Conservation (phyloP, 2,797 vertebrate species). For the Natrix natrix region DNA sequence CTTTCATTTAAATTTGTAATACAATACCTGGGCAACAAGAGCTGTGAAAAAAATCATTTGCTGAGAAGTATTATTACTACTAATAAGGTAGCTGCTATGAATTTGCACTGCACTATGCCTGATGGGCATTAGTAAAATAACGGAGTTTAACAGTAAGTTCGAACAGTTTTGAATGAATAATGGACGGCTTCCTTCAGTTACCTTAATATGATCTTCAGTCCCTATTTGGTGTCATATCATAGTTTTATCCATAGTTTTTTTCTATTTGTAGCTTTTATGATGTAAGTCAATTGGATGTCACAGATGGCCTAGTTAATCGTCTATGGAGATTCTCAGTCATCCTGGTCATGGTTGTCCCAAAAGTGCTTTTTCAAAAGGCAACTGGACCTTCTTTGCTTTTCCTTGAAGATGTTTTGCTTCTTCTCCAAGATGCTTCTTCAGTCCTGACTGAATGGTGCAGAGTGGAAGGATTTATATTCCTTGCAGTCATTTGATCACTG, state of each 20-base stretch:
- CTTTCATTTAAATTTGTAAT: slow-evolving; percentile 31
- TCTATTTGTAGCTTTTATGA: not conserved
- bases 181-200: not conserved
- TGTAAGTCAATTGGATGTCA: not conserved
- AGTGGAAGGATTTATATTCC: not conserved
- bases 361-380: not conserved
- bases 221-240: not conserved
- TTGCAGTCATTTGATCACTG: not conserved
- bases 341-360: not conserved
- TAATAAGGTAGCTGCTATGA: not conserved
- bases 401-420: not conserved
- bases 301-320: not conserved
- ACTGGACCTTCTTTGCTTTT: not conserved
- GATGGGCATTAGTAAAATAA: slow-evolving; percentile 16
- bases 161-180: not conserved
- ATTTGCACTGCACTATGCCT: slow-evolving; percentile 35
- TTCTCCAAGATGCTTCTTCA: not conserved
- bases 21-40: not conserved
- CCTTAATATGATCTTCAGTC: slow-evolving; percentile 24
- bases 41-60: slow-evolving; percentile 13
- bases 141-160: slow-evolving; percentile 14
- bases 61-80: slow-evolving; percentile 24
- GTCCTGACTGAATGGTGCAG: not conserved
- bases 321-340: not conserved
- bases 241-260: not conserved